Percentiles rank a stretch among this genome's conserved stretches.
phyloP scores from a whole-genome alignment of 1,140 invertebrate genomes.

The Latrodectus geometricus region DNA sequence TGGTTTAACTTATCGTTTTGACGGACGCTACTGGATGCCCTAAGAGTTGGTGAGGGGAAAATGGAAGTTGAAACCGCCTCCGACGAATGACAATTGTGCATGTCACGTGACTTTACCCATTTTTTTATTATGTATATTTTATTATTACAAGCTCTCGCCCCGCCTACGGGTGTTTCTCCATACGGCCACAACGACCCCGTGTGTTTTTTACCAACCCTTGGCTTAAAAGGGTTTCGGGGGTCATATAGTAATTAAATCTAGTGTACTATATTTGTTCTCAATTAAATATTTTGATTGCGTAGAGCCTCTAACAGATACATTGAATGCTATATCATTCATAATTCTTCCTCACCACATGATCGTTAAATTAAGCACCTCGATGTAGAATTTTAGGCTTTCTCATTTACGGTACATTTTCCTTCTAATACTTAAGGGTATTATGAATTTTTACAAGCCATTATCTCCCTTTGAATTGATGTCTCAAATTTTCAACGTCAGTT shows the following conservation, averaged over 20 bases:
- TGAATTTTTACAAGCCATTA: too few relatives aligned
- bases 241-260: neutral
- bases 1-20: neutral
- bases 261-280: too few relatives aligned
- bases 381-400: too few relatives aligned
- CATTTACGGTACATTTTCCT: too few relatives aligned
- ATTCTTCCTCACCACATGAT: too few relatives aligned
- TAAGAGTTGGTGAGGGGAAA: neutral
- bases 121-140: neutral
- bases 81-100: conserved; percentile 29
- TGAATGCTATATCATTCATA: too few relatives aligned
- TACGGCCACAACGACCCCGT: conserved; percentile 45
- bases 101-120: conserved; percentile 26
- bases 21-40: neutral
- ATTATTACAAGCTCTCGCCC: neutral
- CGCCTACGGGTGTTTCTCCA: conserved; percentile 37
- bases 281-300: too few relatives aligned
- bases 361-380: too few relatives aligned
- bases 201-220: conserved; percentile 3
- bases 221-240: conserved; percentile 22
- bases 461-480: too few relatives aligned
- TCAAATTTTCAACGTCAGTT: too few relatives aligned
- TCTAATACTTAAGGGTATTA: too few relatives aligned
- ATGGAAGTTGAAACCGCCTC: neutral
- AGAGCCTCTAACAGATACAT: too few relatives aligned